Evolutionary conservation across 1,140 invertebrate species (phyloP).

Genomic region (Papilio xuthus): DNA sequence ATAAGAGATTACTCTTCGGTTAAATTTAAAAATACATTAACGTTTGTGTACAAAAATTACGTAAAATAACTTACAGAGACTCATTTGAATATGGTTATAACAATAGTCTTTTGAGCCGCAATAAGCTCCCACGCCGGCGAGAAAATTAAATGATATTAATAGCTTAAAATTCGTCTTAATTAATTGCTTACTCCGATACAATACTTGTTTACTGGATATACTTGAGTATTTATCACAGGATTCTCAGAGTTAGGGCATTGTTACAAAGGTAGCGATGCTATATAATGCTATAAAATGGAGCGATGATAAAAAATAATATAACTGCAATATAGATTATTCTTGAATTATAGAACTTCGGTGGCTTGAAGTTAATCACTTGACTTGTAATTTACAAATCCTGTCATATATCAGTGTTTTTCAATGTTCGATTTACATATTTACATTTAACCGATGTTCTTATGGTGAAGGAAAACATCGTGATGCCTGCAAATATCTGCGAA

Average conservation of each 20-base stretch:
- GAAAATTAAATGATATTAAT: conserved; percentile 32
- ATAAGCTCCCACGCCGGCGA: conserved; percentile 1
- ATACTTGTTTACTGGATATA: conserved; percentile 33
- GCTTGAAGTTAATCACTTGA: no score
- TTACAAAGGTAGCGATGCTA: background rate
- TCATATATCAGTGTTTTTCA: no score
- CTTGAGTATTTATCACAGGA: conserved; percentile 19
- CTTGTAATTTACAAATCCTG: no score
- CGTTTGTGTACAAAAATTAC: background rate
- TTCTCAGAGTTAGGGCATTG: conserved; percentile 1
- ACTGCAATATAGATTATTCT: no score
- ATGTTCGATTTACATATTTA: no score
- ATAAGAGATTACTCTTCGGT: background rate
- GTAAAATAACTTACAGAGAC: background rate
- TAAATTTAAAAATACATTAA: background rate
- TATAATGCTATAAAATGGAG: background rate
- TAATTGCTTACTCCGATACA: conserved; percentile 34
- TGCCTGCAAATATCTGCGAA: no score
- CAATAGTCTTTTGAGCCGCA: conserved; percentile 10
- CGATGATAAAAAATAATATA: no score
- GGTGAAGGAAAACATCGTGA: no score
- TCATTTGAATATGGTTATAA: background rate
- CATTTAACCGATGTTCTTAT: no score
- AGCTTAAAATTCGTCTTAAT: conserved; percentile 34
- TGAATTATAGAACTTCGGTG: no score